Evolutionary conservation across 2,888 invertebrate species (phyloP), one percentile per base, ranked within the genome.

Genomic region (Strigamia crassipes): DNA sequence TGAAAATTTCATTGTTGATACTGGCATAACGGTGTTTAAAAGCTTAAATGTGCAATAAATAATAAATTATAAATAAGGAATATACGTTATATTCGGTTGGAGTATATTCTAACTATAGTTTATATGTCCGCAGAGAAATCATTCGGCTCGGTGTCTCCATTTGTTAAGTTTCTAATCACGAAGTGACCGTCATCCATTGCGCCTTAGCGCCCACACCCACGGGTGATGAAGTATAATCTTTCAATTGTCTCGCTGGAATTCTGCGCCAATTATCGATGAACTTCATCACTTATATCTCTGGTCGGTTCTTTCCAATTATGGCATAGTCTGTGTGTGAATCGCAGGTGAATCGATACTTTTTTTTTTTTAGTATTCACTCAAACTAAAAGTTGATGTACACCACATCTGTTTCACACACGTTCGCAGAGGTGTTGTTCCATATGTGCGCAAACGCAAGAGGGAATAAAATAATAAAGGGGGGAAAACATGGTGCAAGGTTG

Each of bases 191-290:
- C 38, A 6, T 51, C 73, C 15, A 27, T 1, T 12, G 73, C 10
- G 73, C 27, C 9, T 73, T 9, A 27, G 27, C 27, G 27, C 27
- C 27, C 27, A 2, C 27, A n/a, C 27, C 73, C 31, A 9, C 2
- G 27, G 73, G 73, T 73, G 73, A 73, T 27, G 73, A 73, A 73
- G 27, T 73, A 38, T 38, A 73, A 73, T 73, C 73, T 73, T 73
- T 73, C 73, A 73, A 73, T 73, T 31, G 13, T 73, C 73, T 73
- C 73, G 6, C 5, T 9, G 73, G 73, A 73, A 73, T 73, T 23
- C 73, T 9, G 27, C 31, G 23, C 73, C 73, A 73, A 73, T 73
- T 73, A 73, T 73, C 73, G 31, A 73, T 73, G 73, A 73, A 27
- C 73, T n/a, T 8, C 27, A 13, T 9, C 31, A 9, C 31, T 27